phyloP scores from a whole-genome alignment of 2,888 invertebrate species.

The Agrotis clavis region DNA sequence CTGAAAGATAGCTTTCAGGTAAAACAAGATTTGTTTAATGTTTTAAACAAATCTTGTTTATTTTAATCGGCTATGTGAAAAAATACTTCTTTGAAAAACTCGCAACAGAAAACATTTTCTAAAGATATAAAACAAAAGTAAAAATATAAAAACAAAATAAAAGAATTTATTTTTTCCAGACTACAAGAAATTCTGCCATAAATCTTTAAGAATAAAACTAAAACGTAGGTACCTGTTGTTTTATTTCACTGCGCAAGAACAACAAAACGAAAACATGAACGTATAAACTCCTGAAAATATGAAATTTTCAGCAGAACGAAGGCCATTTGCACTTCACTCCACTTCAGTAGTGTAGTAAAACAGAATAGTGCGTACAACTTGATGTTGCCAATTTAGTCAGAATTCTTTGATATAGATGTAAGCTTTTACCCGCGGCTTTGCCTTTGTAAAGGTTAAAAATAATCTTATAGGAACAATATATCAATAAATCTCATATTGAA shows the following conservation, averaged over 20 bases:
- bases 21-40: too few species aligned
- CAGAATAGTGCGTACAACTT: slow-evolving; percentile 61
- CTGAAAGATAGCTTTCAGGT: too few species aligned
- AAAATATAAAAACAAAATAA: too few species aligned
- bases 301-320: slow-evolving; percentile 41
- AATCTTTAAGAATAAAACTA: slow-evolving; percentile 11
- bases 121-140: too few species aligned
- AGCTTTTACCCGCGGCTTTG: background rate
- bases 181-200: background rate
- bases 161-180: background rate
- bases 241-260: slow-evolving; percentile 5
- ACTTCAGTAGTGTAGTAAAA: slow-evolving; percentile 57
- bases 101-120: background rate
- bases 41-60: too few species aligned
- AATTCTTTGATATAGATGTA: slow-evolving; percentile 6
- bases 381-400: slow-evolving; percentile 45
- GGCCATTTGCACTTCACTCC: slow-evolving; percentile 47
- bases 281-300: slow-evolving; percentile 41
- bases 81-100: background rate
- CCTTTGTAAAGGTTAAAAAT: too few species aligned
- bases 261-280: slow-evolving; percentile 24
- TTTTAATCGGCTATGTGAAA: background rate
- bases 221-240: slow-evolving; percentile 8
- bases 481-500: too few species aligned
- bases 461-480: too few species aligned